Conservation (phyloP, 2,797 vertebrate genomes). For the Acropternis orthonyx region DNA sequence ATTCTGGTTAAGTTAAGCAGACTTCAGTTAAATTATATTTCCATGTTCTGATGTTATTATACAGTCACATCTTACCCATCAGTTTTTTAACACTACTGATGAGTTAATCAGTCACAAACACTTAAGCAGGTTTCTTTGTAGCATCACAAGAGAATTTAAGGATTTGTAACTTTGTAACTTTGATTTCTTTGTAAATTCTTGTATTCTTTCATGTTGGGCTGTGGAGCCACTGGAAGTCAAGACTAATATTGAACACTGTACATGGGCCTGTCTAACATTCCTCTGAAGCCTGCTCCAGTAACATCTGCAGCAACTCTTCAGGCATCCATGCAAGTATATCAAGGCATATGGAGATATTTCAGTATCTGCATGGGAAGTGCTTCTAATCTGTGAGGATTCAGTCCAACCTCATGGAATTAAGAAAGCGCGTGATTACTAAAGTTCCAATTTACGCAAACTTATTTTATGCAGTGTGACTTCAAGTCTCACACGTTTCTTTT, state of each 20-base stretch:
- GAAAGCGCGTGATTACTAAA: background rate
- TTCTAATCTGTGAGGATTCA: background rate
- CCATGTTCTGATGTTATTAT: background rate
- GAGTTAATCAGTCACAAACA: background rate
- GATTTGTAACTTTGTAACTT: background rate
- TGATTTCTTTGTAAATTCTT: background rate
- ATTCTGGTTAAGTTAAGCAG: background rate
- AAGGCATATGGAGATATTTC: background rate
- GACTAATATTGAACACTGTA: background rate
- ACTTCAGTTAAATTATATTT: background rate
- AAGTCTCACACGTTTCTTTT: slow-evolving; percentile 38
- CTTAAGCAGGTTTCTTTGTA: background rate
- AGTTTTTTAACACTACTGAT: background rate
- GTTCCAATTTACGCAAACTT: background rate
- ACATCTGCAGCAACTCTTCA: background rate
- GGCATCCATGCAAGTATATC: background rate
- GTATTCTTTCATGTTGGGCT: background rate
- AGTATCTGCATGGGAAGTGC: background rate
- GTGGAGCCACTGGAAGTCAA: background rate
- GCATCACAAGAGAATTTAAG: background rate
- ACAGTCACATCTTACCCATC: background rate
- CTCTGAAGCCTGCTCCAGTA: background rate
- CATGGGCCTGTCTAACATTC: background rate
- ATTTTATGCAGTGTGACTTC: slow-evolving; percentile 38
- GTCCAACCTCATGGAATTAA: background rate